These are phyloP conservation scores for Oscheius sp. DNA, from an alignment of 2,888 invertebrate genomes.

Conservation along the genomic window DNA sequence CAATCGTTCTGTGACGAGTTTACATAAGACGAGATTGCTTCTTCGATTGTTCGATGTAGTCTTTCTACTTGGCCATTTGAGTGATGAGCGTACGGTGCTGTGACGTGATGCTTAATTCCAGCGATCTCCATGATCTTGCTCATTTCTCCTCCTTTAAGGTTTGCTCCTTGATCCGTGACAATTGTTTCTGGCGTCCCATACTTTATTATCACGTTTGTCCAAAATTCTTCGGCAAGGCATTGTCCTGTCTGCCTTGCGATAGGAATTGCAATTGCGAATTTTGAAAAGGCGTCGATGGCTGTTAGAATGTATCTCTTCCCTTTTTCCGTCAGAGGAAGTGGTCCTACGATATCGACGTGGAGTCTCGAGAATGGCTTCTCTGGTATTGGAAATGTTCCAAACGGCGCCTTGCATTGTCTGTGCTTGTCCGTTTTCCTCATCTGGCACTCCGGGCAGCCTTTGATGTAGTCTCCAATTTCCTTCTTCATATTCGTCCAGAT, in stretches of 20 bases:
- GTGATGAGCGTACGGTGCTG: slow-evolving; percentile 17
- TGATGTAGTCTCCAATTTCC: not conserved
- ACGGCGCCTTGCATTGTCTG: not conserved
- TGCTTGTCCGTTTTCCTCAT: not conserved
- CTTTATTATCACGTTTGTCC: slow-evolving; percentile 5
- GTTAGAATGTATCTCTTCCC: slow-evolving; percentile 33
- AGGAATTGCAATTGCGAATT: slow-evolving; percentile 27
- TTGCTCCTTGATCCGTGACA: slow-evolving; percentile 16
- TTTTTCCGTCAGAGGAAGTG: slow-evolving; percentile 30
- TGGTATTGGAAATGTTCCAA: not conserved
- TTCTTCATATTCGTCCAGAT: slow-evolving; percentile 25
- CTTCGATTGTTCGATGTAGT: slow-evolving; percentile 22
- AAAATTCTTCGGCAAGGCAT: not conserved
- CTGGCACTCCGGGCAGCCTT: slow-evolving; percentile 10
- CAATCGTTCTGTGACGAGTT: slow-evolving; percentile 3
- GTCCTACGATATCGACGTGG: slow-evolving; percentile 36
- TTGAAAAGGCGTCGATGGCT: slow-evolving; percentile 26
- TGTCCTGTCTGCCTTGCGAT: slow-evolving; percentile 6
- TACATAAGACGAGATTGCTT: slow-evolving; percentile 7
- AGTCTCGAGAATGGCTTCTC: slow-evolving; percentile 24
- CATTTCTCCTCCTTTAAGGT: not conserved
- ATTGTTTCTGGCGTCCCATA: slow-evolving; percentile 24
- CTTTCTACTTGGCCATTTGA: slow-evolving; percentile 29
- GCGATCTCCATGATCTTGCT: not conserved
- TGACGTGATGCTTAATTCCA: slow-evolving; percentile 3